These are phyloP conservation scores for Luffia ferchaultella DNA, from an alignment of 2,888 invertebrate species.

Conservation along the genomic window DNA sequence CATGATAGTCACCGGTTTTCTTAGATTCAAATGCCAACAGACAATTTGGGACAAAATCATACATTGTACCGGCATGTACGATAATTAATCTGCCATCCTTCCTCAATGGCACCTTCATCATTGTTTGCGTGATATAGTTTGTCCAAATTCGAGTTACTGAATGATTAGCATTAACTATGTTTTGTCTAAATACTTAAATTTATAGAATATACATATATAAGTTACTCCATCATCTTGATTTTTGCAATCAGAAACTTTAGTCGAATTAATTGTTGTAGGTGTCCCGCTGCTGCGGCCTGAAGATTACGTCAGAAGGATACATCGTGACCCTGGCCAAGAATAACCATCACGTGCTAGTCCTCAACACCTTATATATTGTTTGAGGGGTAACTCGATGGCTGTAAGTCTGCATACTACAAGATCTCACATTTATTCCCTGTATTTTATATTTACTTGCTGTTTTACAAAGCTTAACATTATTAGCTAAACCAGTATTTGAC, in stretches of 20 bases:
- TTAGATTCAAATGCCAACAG: not conserved
- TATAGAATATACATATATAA: too few relatives aligned
- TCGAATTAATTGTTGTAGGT: too few relatives aligned
- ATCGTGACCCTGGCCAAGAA: constrained; percentile 97
- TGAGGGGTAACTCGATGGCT: constrained; percentile 70
- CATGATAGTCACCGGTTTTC: not conserved
- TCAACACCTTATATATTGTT: constrained; percentile 92
- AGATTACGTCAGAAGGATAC: constrained; percentile 96
- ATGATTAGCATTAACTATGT: not conserved
- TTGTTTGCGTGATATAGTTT: not conserved
- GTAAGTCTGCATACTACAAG: constrained; percentile 67
- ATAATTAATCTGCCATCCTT: not conserved
- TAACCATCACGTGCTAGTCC: constrained; percentile 97
- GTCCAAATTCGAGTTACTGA: not conserved
- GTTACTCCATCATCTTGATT: too few relatives aligned
- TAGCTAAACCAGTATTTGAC: constrained; percentile 66
- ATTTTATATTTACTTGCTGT: constrained; percentile 64
- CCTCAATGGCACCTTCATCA: not conserved
- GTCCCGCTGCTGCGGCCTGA: constrained; percentile 96
- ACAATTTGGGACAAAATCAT: not conserved
- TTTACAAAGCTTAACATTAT: constrained; percentile 62
- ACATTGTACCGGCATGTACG: not conserved
- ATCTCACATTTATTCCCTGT: constrained; percentile 67
- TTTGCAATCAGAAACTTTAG: too few relatives aligned
- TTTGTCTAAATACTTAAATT: not conserved